Base-by-base conservation (phyloP, 2,797 vertebrate species). In the Iguana delicatissima region DNA sequence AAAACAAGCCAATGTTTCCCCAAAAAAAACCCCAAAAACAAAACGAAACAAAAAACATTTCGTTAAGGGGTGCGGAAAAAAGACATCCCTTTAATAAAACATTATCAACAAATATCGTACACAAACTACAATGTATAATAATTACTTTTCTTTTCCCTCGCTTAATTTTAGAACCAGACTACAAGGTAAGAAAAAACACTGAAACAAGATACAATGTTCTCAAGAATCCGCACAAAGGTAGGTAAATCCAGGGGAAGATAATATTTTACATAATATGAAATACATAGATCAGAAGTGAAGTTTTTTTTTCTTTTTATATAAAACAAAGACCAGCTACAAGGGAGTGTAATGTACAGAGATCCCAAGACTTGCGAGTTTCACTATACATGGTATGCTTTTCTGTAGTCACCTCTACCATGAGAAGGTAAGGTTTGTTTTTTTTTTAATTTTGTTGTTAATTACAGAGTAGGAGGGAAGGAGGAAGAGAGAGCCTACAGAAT, bases 341-440 rank as follows among this genome's bases (percentile, higher is more conserved):
- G 98, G 97, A 97, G 98, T 98, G 97, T 98, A 98, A 98, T 98
- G 98, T 98, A 98, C 98, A 98, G 97, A 98, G 98, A 98, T 98
- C 97, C 97, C 97, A 96, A 96, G 96, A 95, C 97, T 97, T 97
- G 87, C 81, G 85, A 90, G 92, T 88, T 87, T 88, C 93, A 87
- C 89, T 91, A 90, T 88, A 89, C 91, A 89, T 69, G 93, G 79
- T 90, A 84, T 82, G 72, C 92, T 85, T 89, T 88, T 92, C 93
- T 92, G 94, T 89, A 89, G 91, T 84, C 89, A 74, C 90, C 91
- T 89, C 92, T 92, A 93, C 94, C 90, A 4, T 88, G 93, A 93
- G 90, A 94, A 96, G 94, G 94, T 84, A 97, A 97, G 96, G 96
- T 91, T 81, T 81, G 2, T 62, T 87, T 80, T 73, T 83, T 87